A percentile compares a stretch with the other conserved stretches of the same genome.
These are phyloP conservation scores for Mycteria americana DNA, from an alignment of 2,797 vertebrate genomes.

Conservation along the genomic window DNA sequence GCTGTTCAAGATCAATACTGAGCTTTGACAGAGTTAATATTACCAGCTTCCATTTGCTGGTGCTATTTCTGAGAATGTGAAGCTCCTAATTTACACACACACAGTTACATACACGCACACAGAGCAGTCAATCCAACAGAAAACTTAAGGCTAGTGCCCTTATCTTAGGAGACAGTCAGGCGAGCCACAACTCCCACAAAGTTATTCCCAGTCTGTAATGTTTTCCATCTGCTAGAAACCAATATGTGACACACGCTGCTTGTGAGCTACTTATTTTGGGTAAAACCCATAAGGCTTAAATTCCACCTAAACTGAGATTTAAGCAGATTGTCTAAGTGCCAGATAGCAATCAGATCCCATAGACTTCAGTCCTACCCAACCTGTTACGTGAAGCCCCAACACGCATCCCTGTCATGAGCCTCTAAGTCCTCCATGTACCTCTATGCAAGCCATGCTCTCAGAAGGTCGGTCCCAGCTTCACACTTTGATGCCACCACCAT, in stretches of 20 bases:
- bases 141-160: slow-evolving; percentile 36
- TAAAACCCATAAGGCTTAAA: slow-evolving; percentile 19
- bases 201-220: slow-evolving; percentile 26
- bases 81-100: slow-evolving; percentile 47
- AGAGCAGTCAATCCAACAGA: slow-evolving; percentile 33
- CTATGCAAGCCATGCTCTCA: neutral
- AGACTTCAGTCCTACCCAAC: neutral
- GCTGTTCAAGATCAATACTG: slow-evolving; percentile 56
- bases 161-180: slow-evolving; percentile 43
- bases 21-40: slow-evolving; percentile 67
- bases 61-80: slow-evolving; percentile 60
- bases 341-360: neutral
- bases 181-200: slow-evolving; percentile 43
- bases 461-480: neutral
- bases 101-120: neutral
- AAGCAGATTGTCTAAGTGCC: neutral
- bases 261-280: slow-evolving; percentile 35
- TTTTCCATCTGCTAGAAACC: slow-evolving; percentile 50
- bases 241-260: neutral
- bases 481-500: neutral
- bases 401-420: neutral
- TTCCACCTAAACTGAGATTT: neutral
- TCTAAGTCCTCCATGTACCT: neutral
- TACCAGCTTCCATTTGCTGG: slow-evolving; percentile 60
- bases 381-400: neutral